A percentile compares a stretch with the other conserved stretches of the same genome.
Evolutionary conservation across 2,113 vertebrate species (phyloP).

Genomic region (Gulo gulo): DNA sequence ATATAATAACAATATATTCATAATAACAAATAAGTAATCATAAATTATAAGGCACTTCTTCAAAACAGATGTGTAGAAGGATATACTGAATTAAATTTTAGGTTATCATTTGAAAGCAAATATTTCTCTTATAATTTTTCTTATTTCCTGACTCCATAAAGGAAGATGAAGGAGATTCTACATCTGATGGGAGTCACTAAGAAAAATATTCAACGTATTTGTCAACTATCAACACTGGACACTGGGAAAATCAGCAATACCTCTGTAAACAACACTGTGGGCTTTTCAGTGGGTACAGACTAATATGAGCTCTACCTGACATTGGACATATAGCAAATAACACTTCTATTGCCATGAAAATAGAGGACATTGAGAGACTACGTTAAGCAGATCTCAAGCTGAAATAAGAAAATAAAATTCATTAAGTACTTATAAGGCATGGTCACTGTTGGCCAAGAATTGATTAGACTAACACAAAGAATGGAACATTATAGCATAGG

Average conservation of each 20-base stretch:
- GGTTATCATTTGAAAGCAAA: background rate
- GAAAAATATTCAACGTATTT: background rate
- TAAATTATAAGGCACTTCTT: background rate
- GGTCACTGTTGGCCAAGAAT: background rate
- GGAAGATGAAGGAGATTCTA: background rate
- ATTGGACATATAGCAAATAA: background rate
- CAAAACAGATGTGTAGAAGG: background rate
- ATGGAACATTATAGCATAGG: background rate
- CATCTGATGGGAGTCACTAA: background rate
- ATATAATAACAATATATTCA: background rate
- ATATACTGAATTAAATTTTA: background rate
- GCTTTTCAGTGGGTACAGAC: background rate
- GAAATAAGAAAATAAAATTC: background rate
- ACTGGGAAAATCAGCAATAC: background rate
- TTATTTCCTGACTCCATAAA: background rate
- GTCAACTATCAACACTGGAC: background rate
- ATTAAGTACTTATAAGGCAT: background rate
- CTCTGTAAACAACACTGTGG: background rate
- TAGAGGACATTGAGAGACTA: background rate
- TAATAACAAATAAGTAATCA: background rate
- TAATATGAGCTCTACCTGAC: background rate
- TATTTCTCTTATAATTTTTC: background rate
- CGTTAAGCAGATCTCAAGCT: background rate
- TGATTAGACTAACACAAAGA: background rate
- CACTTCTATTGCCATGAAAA: background rate